These are phyloP conservation scores for Psophia crepitans DNA, from an alignment of 2,113 vertebrate genomes.

Conservation along the genomic window DNA sequence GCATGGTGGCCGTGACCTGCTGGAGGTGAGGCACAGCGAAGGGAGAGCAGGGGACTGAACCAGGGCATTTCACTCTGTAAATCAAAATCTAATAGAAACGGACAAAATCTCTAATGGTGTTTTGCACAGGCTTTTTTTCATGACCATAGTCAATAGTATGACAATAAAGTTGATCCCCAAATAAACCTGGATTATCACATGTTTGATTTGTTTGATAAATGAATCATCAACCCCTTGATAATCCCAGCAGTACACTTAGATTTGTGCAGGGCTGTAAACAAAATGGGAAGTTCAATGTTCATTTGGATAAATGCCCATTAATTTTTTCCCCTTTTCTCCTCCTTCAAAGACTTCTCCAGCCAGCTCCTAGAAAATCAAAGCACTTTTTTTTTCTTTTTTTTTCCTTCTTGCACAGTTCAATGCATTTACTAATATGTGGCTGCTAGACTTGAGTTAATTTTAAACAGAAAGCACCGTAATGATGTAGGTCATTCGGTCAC, in stretches of 20 bases:
- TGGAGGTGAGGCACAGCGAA: background rate
- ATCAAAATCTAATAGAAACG: background rate
- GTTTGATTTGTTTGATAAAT: background rate
- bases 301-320: background rate
- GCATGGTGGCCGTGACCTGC: background rate
- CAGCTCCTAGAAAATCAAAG: background rate
- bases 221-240: background rate
- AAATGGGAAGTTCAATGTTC: background rate
- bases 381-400: background rate
- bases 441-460: background rate
- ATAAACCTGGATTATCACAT: background rate
- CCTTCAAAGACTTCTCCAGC: background rate
- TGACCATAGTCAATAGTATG: background rate
- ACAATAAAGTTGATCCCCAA: background rate
- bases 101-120: background rate
- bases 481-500: background rate
- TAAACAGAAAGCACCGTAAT: background rate
- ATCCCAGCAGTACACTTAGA: background rate
- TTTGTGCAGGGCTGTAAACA: background rate
- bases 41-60: background rate
- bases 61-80: background rate
- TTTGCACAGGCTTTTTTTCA: background rate
- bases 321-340: background rate
- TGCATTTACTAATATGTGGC: background rate
- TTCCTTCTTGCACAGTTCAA: background rate